Base-by-base conservation (phyloP, 1,140 invertebrate genomes). In the Nymphalis io region DNA sequence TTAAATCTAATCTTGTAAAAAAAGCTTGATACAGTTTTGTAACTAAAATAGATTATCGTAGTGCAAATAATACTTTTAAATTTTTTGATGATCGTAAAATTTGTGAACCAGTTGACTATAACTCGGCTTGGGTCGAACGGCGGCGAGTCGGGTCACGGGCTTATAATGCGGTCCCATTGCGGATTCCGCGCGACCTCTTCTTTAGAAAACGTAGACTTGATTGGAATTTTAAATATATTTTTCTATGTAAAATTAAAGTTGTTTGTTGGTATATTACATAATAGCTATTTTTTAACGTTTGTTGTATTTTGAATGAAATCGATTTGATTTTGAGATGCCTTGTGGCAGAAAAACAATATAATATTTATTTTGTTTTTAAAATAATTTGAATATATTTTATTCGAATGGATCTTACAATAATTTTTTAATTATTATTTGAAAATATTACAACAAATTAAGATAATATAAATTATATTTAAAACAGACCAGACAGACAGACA, bases 161-260 rank as follows among this genome's bases (percentile, higher is more conserved):
- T 11, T 61, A 38, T 79, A 85, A 84, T 84, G 51, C 21, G 70
- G 75, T 75, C 79, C 81, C 82, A 86, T 82, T 83, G 82, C 81
- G 68, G 77, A 81, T 81, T 83, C 78, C 79, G 68, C 60, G 44
- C 75, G 74, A 79, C 73, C 77, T 39, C 60, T 66, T 69, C 75
- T 81, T 74, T 79, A 81, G 77, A 85, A 81, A 82, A 80, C 75
- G 59, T 42, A 68, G 46, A 75, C 67, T 62, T 55, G 72, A 39
- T 57, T 68, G 70, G 82, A 82, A 83, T 83, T 76, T 79, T 76
- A 81, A 80, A 57, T 60, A n/a, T 39, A 13, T 51, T 21, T 72
- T 67, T 72, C 48, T 58, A 23, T 67, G 23, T 18, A 18, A 27
- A n/a, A 55, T 55, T 23, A 27, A 23, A 27, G 20, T 55, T 55